phyloP scores from a whole-genome alignment of 2,888 invertebrate genomes.

The Drosophila phalerata region DNA sequence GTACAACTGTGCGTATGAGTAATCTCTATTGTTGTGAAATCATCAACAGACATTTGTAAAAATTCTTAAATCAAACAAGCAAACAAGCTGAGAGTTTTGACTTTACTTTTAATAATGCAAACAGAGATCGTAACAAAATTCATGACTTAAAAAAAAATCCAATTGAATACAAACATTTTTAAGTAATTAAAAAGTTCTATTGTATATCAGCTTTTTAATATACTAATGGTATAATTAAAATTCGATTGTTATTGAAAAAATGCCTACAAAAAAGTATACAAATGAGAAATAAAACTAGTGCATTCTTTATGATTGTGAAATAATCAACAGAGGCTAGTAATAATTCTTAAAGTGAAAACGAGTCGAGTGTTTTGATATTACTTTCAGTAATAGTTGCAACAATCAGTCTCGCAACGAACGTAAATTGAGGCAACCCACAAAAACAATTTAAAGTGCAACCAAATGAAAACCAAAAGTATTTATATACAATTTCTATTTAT shows the following conservation, averaged over 20 bases:
- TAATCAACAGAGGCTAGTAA: not conserved
- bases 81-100: not conserved
- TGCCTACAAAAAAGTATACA: too few relatives aligned
- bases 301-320: constrained; percentile 12
- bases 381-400: constrained; percentile 4
- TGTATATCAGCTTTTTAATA: too few relatives aligned
- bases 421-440: constrained; percentile 38
- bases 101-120: constrained; percentile 2
- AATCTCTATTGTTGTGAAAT: constrained; percentile 35
- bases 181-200: too few relatives aligned
- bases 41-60: not conserved
- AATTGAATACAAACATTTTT: too few relatives aligned
- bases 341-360: not conserved
- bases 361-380: not conserved
- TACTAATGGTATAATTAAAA: too few relatives aligned
- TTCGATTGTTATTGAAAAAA: too few relatives aligned
- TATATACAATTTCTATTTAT: constrained; percentile 61
- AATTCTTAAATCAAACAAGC: not conserved
- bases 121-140: too few relatives aligned
- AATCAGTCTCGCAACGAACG: constrained; percentile 44
- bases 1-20: constrained; percentile 42
- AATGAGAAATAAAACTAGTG: too few relatives aligned
- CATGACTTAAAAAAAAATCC: too few relatives aligned
- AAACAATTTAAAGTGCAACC: constrained; percentile 56
- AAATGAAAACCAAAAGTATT: constrained; percentile 69